phyloP scores from a whole-genome alignment of 2,113 vertebrate species.

The Hemiscyllium ocellatum region DNA sequence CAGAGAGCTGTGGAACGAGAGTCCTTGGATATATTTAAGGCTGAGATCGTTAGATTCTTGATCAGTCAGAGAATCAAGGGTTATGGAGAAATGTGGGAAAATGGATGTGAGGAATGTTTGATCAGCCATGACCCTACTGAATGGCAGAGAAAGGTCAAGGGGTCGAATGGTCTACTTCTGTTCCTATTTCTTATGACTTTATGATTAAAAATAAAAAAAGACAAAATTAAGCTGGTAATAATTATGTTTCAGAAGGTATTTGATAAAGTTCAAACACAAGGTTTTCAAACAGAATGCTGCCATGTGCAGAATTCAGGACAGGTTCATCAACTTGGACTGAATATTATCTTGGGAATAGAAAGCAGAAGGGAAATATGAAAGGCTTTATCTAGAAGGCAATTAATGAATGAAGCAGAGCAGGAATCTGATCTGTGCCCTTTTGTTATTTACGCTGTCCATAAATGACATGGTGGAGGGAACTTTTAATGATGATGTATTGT shows the following conservation, averaged over 20 bases:
- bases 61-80: too few species aligned
- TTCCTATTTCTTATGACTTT: too few species aligned
- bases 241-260: not conserved
- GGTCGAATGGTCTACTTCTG: too few species aligned
- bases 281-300: not conserved
- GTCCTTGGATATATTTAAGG: too few species aligned
- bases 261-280: not conserved
- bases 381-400: not conserved
- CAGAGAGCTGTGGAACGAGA: too few species aligned
- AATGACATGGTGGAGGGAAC: not conserved
- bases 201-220: not conserved
- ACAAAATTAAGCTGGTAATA: not conserved
- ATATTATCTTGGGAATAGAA: not conserved
- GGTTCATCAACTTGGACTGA: not conserved
- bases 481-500: slow-evolving; percentile 20
- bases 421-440: not conserved
- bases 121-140: too few species aligned
- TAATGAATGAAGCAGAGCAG: not conserved
- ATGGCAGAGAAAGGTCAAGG: too few species aligned
- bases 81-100: too few species aligned
- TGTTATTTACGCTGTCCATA: not conserved
- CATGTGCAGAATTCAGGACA: not conserved
- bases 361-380: not conserved
- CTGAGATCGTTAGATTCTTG: too few species aligned
- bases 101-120: too few species aligned